A percentile compares a stretch with the other conserved stretches of the same genome.
phyloP scores from a whole-genome alignment of 2,888 invertebrate species.

The Drosophila ustulata region DNA sequence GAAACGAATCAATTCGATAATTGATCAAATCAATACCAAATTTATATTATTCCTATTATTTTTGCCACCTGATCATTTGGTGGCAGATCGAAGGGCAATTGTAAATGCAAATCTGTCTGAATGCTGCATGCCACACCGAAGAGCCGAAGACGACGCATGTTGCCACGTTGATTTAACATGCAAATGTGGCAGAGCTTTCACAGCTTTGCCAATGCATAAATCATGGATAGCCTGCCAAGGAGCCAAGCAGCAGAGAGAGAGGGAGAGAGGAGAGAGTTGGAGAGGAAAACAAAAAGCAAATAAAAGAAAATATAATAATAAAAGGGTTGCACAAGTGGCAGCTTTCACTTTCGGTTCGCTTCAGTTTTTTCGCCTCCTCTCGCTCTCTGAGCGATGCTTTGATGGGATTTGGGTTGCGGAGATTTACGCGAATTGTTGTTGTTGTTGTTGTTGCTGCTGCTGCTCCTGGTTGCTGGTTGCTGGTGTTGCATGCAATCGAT shows the following conservation, averaged over 20 bases:
- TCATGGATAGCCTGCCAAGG: conserved; percentile 54
- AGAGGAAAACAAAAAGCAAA: conserved; percentile 14
- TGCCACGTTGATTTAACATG: conserved; percentile 53
- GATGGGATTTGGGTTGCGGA: conserved; percentile 54
- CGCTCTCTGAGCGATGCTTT: conserved; percentile 20
- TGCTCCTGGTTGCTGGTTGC: conserved; percentile 39
- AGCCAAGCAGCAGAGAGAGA: conserved; percentile 8
- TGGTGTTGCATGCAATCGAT: conserved; percentile 74
- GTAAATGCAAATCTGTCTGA: conserved; percentile 45
- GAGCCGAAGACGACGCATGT: background rate
- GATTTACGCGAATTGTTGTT: conserved; percentile 40
- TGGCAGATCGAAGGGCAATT: conserved; percentile 33
- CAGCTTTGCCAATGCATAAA: conserved; percentile 68
- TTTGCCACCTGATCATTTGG: conserved; percentile 11
- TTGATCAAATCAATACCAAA: too few relatives aligned
- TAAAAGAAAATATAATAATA: conserved; percentile 32
- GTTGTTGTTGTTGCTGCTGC: conserved; percentile 18
- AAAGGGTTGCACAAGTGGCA: conserved; percentile 75
- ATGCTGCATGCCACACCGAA: background rate
- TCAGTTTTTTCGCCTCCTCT: background rate
- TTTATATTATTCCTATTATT: background rate
- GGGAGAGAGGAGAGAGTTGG: background rate
- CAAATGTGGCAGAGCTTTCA: conserved; percentile 61
- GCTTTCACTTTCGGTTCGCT: conserved; percentile 56
- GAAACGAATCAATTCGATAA: too few relatives aligned